phyloP scores from a whole-genome alignment of 2,888 invertebrate species.

The Epistrophella euchroma region DNA sequence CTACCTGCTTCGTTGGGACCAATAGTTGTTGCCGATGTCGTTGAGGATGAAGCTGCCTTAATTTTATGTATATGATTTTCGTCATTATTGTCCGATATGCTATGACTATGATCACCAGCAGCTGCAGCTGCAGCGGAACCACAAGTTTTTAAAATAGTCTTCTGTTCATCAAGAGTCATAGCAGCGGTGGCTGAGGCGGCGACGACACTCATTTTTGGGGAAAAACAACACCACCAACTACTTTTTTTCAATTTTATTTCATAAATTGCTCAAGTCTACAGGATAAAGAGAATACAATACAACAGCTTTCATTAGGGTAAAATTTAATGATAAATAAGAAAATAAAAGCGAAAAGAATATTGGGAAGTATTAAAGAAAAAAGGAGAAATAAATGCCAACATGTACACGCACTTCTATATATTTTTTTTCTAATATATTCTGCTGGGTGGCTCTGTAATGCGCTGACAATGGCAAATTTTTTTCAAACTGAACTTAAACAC shows the following conservation, averaged over 20 bases:
- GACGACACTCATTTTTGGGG: slow-evolving; percentile 72
- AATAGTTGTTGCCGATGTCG: slow-evolving; percentile 70
- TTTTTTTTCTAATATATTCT: slow-evolving; percentile 56
- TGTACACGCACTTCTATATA: slow-evolving; percentile 69
- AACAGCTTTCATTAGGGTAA: slow-evolving; percentile 68
- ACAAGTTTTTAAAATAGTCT: slow-evolving; percentile 83
- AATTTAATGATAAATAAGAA: slow-evolving; percentile 55
- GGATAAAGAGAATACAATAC: slow-evolving; percentile 71
- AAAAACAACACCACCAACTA: slow-evolving; percentile 64
- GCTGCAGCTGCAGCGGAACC: slow-evolving; percentile 47
- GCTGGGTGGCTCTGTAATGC: slow-evolving; percentile 59
- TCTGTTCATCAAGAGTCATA: slow-evolving; percentile 84
- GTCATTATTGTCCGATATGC: slow-evolving; percentile 59
- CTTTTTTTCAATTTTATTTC: slow-evolving; percentile 51
- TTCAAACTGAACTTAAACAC: slow-evolving; percentile 56
- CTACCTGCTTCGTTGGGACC: slow-evolving; percentile 67
- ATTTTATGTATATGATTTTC: slow-evolving; percentile 78
- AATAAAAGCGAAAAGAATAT: slow-evolving; percentile 64
- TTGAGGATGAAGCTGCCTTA: slow-evolving; percentile 77
- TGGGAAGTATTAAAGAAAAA: slow-evolving; percentile 60
- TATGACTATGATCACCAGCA: slow-evolving; percentile 70
- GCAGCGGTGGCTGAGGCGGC: slow-evolving; percentile 81
- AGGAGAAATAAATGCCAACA: slow-evolving; percentile 69
- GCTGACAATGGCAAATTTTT: slow-evolving; percentile 53
- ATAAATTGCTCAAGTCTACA: slow-evolving; percentile 68